These are phyloP conservation scores for Brachionus rotundiformis DNA, from an alignment of 1,140 invertebrate species.

Conservation along the genomic window DNA sequence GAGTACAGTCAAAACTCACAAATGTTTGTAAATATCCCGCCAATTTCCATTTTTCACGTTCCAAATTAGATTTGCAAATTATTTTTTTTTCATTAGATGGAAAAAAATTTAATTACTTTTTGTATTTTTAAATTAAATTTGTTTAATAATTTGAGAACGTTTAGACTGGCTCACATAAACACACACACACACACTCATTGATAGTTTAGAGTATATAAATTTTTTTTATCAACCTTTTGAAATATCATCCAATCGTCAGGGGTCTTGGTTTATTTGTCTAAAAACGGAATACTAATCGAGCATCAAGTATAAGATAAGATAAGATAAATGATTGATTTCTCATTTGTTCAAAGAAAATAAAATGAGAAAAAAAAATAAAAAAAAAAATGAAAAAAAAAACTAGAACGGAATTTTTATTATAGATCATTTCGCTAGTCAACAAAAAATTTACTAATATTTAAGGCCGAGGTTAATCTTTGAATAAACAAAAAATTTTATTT, in stretches of 20 bases:
- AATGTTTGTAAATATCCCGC: slow-evolving; percentile 29
- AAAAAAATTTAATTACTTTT: slow-evolving; percentile 12
- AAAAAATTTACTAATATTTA: slow-evolving; percentile 35
- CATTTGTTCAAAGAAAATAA: slow-evolving; percentile 1
- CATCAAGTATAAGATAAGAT: slow-evolving; percentile 27
- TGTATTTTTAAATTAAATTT: background rate
- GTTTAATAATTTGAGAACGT: background rate
- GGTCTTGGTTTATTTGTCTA: background rate
- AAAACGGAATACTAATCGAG: slow-evolving; percentile 2
- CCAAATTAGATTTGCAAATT: background rate
- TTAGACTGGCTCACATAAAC: background rate
- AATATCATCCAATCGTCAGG: background rate
- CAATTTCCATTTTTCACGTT: background rate
- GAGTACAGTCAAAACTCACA: background rate
- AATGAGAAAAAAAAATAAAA: background rate
- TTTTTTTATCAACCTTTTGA: background rate
- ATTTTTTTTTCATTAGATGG: background rate
- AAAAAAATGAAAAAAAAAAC: background rate
- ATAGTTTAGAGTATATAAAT: background rate
- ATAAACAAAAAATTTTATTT: slow-evolving; percentile 38
- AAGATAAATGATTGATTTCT: slow-evolving; percentile 47
- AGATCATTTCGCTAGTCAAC: background rate
- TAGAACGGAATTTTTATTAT: slow-evolving; percentile 30
- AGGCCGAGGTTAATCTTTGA: slow-evolving; percentile 32
- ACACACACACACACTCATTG: background rate